A percentile compares a stretch with the other conserved stretches of the same genome.
These are phyloP conservation scores for Aptenodytes forsteri DNA, from an alignment of 2,113 vertebrate genomes.

Conservation along the genomic window DNA sequence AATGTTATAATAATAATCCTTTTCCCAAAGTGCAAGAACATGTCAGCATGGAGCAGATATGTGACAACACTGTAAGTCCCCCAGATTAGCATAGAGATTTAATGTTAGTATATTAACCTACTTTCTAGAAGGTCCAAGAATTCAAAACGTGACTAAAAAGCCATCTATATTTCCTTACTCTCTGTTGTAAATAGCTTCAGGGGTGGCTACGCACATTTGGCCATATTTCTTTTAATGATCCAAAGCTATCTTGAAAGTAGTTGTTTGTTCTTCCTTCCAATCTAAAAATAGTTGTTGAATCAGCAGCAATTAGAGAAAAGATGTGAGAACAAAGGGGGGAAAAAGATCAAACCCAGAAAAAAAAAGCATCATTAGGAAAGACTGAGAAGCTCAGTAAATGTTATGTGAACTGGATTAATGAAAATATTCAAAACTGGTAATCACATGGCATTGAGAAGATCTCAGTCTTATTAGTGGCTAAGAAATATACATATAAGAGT, in stretches of 20 bases:
- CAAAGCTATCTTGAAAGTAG: not conserved
- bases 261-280: not conserved
- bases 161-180: not conserved
- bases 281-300: not conserved
- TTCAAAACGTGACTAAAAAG: not conserved
- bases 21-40: not conserved
- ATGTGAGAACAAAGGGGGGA: not conserved
- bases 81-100: not conserved
- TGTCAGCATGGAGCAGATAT: not conserved
- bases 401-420: not conserved
- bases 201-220: not conserved
- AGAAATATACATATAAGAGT: not conserved
- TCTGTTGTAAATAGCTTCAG: not conserved
- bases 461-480: not conserved
- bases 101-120: not conserved
- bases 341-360: not conserved
- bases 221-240: not conserved
- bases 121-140: not conserved
- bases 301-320: not conserved
- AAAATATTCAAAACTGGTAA: not conserved
- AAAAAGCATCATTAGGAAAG: not conserved
- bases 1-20: not conserved
- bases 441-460: not conserved
- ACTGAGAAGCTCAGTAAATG: not conserved
- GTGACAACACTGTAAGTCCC: not conserved